These are phyloP conservation scores for Brachypodius melanocephalos DNA, from an alignment of 2,113 vertebrate genomes.

Conservation along the genomic window DNA sequence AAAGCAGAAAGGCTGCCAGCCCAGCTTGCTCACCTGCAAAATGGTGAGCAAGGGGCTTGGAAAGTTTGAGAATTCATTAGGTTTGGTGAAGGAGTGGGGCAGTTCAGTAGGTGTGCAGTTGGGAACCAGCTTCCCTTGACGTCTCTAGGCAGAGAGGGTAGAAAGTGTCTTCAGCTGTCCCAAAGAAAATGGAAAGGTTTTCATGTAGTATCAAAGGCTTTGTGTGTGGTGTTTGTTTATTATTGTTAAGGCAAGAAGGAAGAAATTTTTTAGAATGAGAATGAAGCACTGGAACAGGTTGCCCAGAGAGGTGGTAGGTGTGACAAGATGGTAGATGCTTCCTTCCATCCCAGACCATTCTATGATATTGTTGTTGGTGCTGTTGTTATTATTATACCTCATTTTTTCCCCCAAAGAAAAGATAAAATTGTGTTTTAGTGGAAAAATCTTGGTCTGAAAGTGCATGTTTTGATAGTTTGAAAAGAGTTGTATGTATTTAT, in stretches of 20 bases:
- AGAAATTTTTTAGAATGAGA: not conserved
- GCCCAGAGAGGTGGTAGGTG: not conserved
- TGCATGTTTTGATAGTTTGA: not conserved
- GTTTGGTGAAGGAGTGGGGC: not conserved
- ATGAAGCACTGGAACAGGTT: not conserved
- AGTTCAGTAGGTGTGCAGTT: fast-evolving
- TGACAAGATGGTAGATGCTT: too few species aligned
- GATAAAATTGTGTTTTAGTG: not conserved
- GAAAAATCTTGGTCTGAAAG: not conserved
- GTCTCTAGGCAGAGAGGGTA: not conserved
- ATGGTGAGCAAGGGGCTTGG: not conserved
- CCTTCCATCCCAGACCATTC: not conserved
- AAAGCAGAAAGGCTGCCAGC: not conserved
- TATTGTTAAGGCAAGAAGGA: not conserved
- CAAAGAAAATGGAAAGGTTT: not conserved
- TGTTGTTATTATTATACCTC: fast-evolving
- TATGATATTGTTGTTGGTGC: not conserved
- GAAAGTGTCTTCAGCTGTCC: not conserved
- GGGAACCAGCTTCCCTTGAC: not conserved
- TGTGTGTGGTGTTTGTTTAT: not conserved
- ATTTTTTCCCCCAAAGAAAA: not conserved
- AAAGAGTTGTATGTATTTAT: not conserved
- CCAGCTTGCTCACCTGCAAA: not conserved
- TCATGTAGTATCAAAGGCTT: not conserved
- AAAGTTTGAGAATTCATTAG: not conserved